Base-by-base conservation (phyloP, 2,113 vertebrate species). In the Lepisosteus oculatus region DNA sequence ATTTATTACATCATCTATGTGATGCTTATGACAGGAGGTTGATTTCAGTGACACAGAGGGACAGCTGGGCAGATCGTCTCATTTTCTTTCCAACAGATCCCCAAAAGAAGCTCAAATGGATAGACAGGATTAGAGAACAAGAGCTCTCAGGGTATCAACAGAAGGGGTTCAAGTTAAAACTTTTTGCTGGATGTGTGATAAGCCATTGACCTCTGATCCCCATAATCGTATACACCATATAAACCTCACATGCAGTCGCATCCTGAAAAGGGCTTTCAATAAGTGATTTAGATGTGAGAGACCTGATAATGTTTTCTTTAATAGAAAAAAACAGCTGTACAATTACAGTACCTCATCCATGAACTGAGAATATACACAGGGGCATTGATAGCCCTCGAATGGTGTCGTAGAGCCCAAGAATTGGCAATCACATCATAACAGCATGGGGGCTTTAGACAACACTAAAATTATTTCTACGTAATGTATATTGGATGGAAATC, bases 181-280 rank as follows among this genome's bases (percentile, higher is more conserved):
- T 87, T 87, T 86, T 82, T 74, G 71, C 42, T 79, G 84, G 81
- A 65, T 45, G 67, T 69, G 73, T 85, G 87, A 90, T 88, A 89
- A 87, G 85, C 80, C 90, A 89, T 85, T 87, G 83, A 89, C 85
- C 86, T 57, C 43, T 75, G 63, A 72, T 76, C 74, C 42, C 65
- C 65, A 59, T 69, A 87, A 81, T 88, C 82, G 84, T 72, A 79
- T 68, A 72, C 72, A 8, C 64, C 73, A 76, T 78, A 72, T 59
- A 61, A 74, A 76, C 54, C 1, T 54, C 66, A 79, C 85, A 85
- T 88, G 85, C 81, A 69, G 77, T 80, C 76, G 81, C 89, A 89
- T 87, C 74, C 45, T 8, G n/a, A 55, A 42, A 65, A 7, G 59
- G 45, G 65, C 41, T 62, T 47, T 65, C 41, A 72, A 59, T 72